phyloP scores from a whole-genome alignment of 2,888 invertebrate species.

The Agonopterix heracliana region DNA sequence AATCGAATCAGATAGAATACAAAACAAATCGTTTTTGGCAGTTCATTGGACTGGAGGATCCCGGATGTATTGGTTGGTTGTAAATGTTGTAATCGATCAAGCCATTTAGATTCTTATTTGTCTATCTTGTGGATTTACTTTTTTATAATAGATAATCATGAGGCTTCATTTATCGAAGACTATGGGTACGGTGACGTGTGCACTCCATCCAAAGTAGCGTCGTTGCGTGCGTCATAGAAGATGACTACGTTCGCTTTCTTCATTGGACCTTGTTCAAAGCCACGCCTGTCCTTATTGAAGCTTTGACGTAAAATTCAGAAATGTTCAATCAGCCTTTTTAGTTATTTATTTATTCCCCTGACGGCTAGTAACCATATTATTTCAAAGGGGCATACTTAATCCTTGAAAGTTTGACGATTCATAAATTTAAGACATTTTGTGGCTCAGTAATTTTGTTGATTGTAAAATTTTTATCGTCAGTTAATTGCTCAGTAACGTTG shows the following conservation, averaged over 20 bases:
- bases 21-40: conserved; percentile 7
- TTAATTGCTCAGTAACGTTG: not conserved
- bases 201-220: too few species aligned
- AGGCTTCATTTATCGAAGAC: too few species aligned
- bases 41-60: conserved; percentile 7
- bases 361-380: too few species aligned
- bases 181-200: too few species aligned
- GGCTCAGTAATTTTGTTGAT: not conserved
- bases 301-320: too few species aligned
- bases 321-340: too few species aligned
- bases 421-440: not conserved
- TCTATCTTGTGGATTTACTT: not conserved
- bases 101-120: not conserved
- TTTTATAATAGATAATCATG: not conserved
- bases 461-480: not conserved
- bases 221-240: too few species aligned
- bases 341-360: too few species aligned
- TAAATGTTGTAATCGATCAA: conserved; percentile 2
- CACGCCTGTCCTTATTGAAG: too few species aligned
- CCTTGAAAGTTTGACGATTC: conserved; percentile 1
- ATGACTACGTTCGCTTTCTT: too few species aligned
- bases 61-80: conserved; percentile 4
- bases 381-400: not conserved
- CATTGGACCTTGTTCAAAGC: too few species aligned
- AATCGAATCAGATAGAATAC: conserved; percentile 6